Evolutionary conservation across 2,888 invertebrate genomes (phyloP), one percentile per base, ranked within the genome.

Genomic region (Zygothrica quintamaculata): DNA sequence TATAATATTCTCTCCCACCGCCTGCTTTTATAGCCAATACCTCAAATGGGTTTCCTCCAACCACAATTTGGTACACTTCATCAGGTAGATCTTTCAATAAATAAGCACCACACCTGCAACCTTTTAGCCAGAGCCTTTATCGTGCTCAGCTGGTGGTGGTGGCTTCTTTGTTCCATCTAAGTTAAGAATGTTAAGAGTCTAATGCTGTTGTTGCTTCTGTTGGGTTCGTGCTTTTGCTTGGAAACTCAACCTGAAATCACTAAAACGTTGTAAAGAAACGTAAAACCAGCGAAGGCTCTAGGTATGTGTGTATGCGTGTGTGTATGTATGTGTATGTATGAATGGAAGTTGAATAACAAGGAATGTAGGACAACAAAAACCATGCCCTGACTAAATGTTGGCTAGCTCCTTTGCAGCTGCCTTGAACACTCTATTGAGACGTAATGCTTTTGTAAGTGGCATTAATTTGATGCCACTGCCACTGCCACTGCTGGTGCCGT

Each of bases 361-460:
- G 13, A 39, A 47, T 40, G 33, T 39, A 16, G 39, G 46, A 40
- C 37, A 40, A 40, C 37, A 68, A 53, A 36, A 53, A 36, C 51
- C 50, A 34, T 15, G 48, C 34, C 22, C 16, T 13, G 29, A 29
- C 48, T 11, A 39, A 74, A 37, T 42, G 51, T 36, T 53, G 37
- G 47, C 43, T 57, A 39, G 47, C 43, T 57, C 42, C 50, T 53
- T 75, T 31, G 58, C 18, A 26, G 40, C 50, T 9, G 31, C 47
- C 40, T 40, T 33, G 50, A 25, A 36, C 55, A 66, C 60, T 71
- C 60, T 65, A 65, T 65, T 68, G 59, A 61, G 65, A 65, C 52
- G 66, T 51, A 65, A 85, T 65, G 71, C 65, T 42, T 68, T 68
- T 84, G 67, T 64, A 70, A 76, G 77, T 70, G 77, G 80, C 65